Conservation (phyloP, 2,888 invertebrate genomes). For the Sphaerophoria rueppellii region DNA sequence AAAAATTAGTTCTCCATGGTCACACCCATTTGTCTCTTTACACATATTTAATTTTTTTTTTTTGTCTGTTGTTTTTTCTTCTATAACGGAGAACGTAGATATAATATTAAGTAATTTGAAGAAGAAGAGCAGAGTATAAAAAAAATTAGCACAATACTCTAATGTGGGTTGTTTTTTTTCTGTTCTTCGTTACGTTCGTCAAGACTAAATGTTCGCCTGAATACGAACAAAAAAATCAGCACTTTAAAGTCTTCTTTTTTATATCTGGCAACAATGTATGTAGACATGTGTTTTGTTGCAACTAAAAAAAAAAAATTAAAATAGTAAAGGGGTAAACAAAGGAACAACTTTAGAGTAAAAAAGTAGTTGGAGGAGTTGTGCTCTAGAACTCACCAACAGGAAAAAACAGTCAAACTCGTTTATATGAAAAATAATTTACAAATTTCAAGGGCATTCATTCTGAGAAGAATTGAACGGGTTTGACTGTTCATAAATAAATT, state of each 20-base stretch:
- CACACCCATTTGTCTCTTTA: slow-evolving; percentile 46
- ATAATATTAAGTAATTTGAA: slow-evolving; percentile 36
- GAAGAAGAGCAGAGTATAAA: slow-evolving; percentile 8
- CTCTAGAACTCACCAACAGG: background rate
- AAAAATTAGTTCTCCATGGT: slow-evolving; percentile 49
- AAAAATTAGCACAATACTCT: slow-evolving; percentile 60
- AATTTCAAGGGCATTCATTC: no score
- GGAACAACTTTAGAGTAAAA: slow-evolving; percentile 7
- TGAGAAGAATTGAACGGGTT: no score
- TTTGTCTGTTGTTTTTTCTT: background rate
- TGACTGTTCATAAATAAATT: background rate
- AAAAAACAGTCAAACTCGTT: no score
- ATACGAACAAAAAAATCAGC: slow-evolving; percentile 31
- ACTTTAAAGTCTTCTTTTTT: slow-evolving; percentile 59
- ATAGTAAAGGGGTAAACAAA: slow-evolving; percentile 48
- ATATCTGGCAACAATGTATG: slow-evolving; percentile 36
- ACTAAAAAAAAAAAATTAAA: background rate
- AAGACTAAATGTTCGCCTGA: slow-evolving; percentile 42
- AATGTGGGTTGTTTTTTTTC: slow-evolving; percentile 26
- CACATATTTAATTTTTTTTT: background rate
- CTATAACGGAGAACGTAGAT: background rate
- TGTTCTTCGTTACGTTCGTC: background rate
- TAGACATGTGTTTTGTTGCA: slow-evolving; percentile 21
- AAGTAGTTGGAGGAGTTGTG: background rate
- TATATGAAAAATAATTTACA: no score